Conservation (phyloP, 1,140 invertebrate genomes). For the Phenacoccus solenopsis region DNA sequence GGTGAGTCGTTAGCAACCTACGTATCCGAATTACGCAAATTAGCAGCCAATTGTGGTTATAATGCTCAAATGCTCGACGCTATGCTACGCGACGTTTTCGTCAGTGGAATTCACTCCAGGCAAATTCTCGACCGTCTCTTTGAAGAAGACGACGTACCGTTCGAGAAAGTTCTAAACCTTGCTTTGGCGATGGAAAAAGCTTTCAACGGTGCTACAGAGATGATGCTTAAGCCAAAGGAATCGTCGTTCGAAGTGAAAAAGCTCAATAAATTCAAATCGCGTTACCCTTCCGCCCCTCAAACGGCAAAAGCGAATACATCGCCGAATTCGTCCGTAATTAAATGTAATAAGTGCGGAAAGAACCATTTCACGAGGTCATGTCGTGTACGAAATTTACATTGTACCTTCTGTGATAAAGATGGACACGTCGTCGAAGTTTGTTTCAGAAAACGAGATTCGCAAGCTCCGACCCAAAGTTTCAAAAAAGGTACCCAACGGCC, state of each 20-base stretch:
- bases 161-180: neutral
- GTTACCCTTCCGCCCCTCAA: neutral
- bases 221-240: neutral
- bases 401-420: neutral
- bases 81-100: neutral
- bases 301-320: too few species aligned
- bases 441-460: too few species aligned
- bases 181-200: neutral
- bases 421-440: neutral
- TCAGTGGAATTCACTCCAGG: neutral
- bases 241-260: too few species aligned
- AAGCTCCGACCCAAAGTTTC: too few species aligned
- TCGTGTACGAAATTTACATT: neutral
- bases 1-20: neutral
- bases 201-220: neutral
- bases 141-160: neutral
- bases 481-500: too few species aligned
- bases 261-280: neutral
- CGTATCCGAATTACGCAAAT: neutral
- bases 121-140: neutral
- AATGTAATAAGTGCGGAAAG: neutral
- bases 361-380: neutral
- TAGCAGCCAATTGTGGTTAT: neutral
- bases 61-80: neutral
- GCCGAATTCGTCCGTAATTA: neutral